Evolutionary conservation across 23 tunicate genomes (phyloP).

Genomic region (Corella eumyota): DNA sequence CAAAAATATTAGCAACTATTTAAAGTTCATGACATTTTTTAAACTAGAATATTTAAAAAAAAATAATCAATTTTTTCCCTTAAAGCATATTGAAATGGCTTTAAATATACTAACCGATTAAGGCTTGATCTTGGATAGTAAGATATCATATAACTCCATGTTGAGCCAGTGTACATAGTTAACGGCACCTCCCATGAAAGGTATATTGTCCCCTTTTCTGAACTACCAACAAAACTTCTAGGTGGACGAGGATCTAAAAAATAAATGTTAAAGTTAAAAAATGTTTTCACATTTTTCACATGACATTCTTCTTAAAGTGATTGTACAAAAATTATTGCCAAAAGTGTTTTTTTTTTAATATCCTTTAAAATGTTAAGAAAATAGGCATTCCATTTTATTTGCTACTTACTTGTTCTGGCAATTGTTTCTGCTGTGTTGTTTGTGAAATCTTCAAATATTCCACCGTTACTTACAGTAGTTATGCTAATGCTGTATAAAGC

Average conservation of each 20-base stretch:
- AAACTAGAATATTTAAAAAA: too few species aligned
- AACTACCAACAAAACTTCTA: neutral
- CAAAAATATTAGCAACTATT: neutral
- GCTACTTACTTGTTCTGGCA: constrained; percentile 15
- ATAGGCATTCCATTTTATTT: too few species aligned
- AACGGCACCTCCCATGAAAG: constrained; percentile 6
- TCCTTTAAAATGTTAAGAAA: too few species aligned
- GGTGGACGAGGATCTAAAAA: constrained; percentile 3
- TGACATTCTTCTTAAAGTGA: neutral
- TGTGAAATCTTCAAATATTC: neutral
- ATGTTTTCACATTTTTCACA: too few species aligned
- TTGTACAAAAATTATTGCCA: neutral
- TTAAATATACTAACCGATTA: too few species aligned
- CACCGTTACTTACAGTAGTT: neutral
- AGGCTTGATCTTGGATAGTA: too few species aligned
- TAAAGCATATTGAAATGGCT: too few species aligned
- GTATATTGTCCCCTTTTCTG: constrained; percentile 8
- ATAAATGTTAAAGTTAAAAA: neutral
- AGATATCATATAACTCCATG: neutral
- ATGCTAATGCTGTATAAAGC: constrained; percentile 5
- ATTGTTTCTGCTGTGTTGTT: neutral
- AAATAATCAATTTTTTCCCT: too few species aligned
- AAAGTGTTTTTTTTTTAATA: too few species aligned
- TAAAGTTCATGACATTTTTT: too few species aligned
- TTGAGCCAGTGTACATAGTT: neutral